A percentile compares a stretch with the other conserved stretches of the same genome.
Evolutionary conservation across 2,888 invertebrate genomes (phyloP).

Genomic region (Stictocephala bisonia): DNA sequence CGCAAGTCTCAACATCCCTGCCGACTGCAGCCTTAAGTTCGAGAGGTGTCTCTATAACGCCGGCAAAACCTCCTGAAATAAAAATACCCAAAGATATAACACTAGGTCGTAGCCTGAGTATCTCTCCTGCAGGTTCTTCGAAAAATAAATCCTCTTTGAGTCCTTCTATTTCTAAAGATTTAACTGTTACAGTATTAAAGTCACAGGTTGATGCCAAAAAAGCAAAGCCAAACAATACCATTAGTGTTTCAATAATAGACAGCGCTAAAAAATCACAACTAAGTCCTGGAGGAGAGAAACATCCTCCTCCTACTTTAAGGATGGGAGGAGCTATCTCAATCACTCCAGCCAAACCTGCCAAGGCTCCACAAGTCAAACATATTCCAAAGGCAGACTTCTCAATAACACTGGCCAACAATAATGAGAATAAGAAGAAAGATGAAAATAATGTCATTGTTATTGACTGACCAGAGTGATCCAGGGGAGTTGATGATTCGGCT

Average conservation of each 20-base stretch:
- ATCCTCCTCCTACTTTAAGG: slow-evolving; percentile 5
- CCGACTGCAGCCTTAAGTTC: slow-evolving; percentile 21
- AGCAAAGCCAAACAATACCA: slow-evolving; percentile 10
- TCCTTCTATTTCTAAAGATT: slow-evolving; percentile 44
- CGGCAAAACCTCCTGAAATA: slow-evolving; percentile 29
- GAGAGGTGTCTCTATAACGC: slow-evolving; percentile 37
- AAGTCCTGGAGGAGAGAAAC: slow-evolving; percentile 1
- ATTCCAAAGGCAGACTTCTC: slow-evolving; percentile 31
- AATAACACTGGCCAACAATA: slow-evolving; percentile 18
- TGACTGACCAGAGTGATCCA: slow-evolving; percentile 5
- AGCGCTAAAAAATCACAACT: slow-evolving; percentile 25
- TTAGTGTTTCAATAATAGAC: slow-evolving; percentile 24
- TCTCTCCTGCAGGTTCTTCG: slow-evolving; percentile 21
- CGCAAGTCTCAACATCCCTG: too few relatives aligned
- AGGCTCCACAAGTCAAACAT: slow-evolving; percentile 2
- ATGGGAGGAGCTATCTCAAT: slow-evolving; percentile 25
- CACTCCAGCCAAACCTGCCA: slow-evolving; percentile 7
- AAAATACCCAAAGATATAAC: slow-evolving; percentile 45
- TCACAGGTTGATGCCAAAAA: not conserved
- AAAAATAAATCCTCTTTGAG: slow-evolving; percentile 24
- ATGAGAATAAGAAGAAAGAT: slow-evolving; percentile 14
- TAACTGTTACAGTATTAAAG: slow-evolving; percentile 39
- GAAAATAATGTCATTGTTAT: slow-evolving; percentile 22
- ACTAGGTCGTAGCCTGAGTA: slow-evolving; percentile 23
- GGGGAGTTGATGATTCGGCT: not conserved